phyloP scores from a whole-genome alignment of 2,113 vertebrate species.

The Crotalus horridus region DNA sequence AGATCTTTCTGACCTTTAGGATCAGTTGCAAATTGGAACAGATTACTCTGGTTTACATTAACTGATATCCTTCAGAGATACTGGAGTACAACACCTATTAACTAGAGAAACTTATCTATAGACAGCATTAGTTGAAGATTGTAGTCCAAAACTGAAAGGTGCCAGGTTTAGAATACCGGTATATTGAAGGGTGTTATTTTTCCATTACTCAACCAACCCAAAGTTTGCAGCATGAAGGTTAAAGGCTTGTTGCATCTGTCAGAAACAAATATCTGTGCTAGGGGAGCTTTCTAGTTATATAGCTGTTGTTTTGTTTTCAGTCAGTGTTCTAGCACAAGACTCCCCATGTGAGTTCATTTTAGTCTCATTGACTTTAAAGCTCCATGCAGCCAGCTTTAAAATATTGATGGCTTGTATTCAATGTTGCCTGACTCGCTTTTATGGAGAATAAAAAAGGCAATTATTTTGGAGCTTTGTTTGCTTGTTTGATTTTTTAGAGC shows the following conservation, averaged over 20 bases:
- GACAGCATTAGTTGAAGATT: background rate
- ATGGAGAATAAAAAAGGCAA: background rate
- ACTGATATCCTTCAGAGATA: background rate
- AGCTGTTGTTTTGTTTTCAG: background rate
- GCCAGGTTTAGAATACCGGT: background rate
- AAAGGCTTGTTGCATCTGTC: background rate
- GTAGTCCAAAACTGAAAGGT: background rate
- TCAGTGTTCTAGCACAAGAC: background rate
- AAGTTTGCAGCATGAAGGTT: slow-evolving; percentile 16
- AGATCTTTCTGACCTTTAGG: background rate
- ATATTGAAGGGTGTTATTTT: background rate
- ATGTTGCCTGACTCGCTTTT: background rate
- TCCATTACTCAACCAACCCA: background rate
- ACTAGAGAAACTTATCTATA: background rate
- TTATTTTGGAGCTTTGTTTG: background rate
- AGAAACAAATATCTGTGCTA: slow-evolving; percentile 7
- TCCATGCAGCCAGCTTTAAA: background rate
- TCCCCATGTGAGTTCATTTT: background rate
- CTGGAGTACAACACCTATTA: background rate
- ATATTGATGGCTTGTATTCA: background rate
- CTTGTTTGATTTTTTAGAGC: background rate
- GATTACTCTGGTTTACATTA: slow-evolving; percentile 6
- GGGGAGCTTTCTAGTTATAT: background rate
- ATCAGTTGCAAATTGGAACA: background rate
- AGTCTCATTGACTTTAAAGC: background rate